These are phyloP conservation scores for Tetragonisca angustula DNA, from an alignment of 2,888 invertebrate genomes.

Conservation along the genomic window DNA sequence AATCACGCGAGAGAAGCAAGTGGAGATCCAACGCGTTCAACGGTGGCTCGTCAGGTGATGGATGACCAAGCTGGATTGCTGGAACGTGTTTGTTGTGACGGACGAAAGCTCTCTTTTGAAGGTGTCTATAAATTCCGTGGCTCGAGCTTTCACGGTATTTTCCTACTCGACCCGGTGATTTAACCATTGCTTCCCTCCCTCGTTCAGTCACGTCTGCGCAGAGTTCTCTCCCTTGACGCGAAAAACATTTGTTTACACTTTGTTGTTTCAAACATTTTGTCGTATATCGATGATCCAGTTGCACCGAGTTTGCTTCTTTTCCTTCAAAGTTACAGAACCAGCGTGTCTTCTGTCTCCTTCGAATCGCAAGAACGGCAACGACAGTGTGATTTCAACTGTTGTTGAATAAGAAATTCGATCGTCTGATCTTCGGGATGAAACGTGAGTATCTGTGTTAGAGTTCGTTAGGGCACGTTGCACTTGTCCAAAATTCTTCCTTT, in stretches of 20 bases:
- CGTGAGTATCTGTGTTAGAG: no score
- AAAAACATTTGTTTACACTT: not conserved
- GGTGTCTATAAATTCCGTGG: constrained; percentile 72
- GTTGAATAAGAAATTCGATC: no score
- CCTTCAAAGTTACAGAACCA: not conserved
- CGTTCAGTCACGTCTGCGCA: constrained; percentile 46
- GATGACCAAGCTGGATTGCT: constrained; percentile 67
- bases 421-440: not conserved
- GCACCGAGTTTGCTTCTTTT: not conserved
- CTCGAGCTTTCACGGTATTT: constrained; percentile 59
- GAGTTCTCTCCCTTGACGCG: constrained; percentile 37
- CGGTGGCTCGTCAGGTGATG: constrained; percentile 60
- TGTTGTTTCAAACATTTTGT: not conserved
- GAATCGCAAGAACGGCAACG: no score
- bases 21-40: no score
- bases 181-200: constrained; percentile 51
- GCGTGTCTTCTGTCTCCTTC: no score
- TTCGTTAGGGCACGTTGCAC: no score
- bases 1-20: constrained; percentile 5
- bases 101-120: constrained; percentile 70
- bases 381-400: no score
- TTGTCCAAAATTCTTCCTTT: no score
- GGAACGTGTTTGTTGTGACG: constrained; percentile 78
- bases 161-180: constrained; percentile 49
- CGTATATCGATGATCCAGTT: not conserved